Conservation (phyloP, 2,888 invertebrate genomes). For the Linnaemya tessellans region DNA sequence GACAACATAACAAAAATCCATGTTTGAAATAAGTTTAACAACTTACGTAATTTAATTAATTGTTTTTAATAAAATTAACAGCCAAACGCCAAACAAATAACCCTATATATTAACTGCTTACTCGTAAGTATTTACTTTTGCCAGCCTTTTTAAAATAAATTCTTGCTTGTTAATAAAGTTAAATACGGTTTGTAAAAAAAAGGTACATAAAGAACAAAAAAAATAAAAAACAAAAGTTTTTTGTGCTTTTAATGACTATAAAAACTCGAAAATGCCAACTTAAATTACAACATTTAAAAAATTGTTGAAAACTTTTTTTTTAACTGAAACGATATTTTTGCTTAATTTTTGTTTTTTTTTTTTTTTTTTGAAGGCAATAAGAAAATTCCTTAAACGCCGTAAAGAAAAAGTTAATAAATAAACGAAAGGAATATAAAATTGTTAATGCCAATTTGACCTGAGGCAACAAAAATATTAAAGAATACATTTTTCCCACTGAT, state of each 20-base stretch:
- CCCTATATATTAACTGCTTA: background rate
- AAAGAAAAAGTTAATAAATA: constrained; percentile 45
- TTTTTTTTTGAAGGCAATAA: background rate
- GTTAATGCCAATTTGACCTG: constrained; percentile 55
- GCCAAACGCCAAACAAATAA: too few relatives aligned
- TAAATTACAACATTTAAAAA: constrained; percentile 54
- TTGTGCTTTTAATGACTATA: constrained; percentile 45
- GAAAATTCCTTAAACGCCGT: constrained; percentile 23
- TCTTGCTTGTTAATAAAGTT: constrained; percentile 61
- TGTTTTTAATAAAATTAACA: background rate
- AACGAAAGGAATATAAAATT: constrained; percentile 48
- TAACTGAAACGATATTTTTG: constrained; percentile 8
- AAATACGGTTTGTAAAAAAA: constrained; percentile 39
- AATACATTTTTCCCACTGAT: constrained; percentile 22
- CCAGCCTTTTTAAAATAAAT: constrained; percentile 32
- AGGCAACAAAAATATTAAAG: constrained; percentile 64
- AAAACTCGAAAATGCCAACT: constrained; percentile 42
- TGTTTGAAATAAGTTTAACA: too few relatives aligned
- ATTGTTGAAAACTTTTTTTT: constrained; percentile 41
- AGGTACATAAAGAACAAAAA: background rate
- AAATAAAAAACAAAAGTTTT: constrained; percentile 28
- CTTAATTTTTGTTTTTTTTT: too few relatives aligned
- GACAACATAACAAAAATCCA: too few relatives aligned
- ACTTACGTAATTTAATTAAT: too few relatives aligned
- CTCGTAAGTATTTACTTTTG: constrained; percentile 6